Evolutionary conservation across 1,140 invertebrate genomes (phyloP), one percentile per base, ranked within the genome.

Genomic region (Zeugodacus cucurbitae): DNA sequence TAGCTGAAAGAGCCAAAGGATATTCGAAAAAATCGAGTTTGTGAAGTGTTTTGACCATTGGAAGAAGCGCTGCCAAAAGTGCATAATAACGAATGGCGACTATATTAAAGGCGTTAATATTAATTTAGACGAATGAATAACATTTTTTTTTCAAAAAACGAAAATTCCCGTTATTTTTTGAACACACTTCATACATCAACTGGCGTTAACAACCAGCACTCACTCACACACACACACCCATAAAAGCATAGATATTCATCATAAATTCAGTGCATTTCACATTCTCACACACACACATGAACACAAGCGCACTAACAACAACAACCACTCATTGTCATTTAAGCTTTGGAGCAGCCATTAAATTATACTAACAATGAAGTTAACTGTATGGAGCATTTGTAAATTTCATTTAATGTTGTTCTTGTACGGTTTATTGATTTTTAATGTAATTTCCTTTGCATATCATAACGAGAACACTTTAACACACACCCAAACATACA

Each of bases 361-460:
- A 74, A 74, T 74, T 74, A 11, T 54, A 82, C 74, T 48, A 82
- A 82, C 74, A 48, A 82, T 82, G 74, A 48, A 82, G 74, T 82
- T 74, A 74, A 74, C 67, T 32, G 44, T 48, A 5, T 1, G 74
- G 41, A 82, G 74, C 74, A 82, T 82, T 82, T 82, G 34, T 48
- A 44, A n/a, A 48, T 14, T 14, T 48, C 20, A 29, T 82, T 78
- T 44, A 20, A 29, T 82, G 41, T 48, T 82, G 74, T 82, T 70
- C 14, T 41, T 82, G 74, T 29, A 82, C 74, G 48, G 3, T 82
- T 82, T 82, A 82, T 82, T 82, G 74, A 82, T 82, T 82, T 82
- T 48, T 82, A 48, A 82, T 82, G 74, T 82, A 82, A 82, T 82
- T 82, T 82, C 74, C 41, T 82, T 82, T 82, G 74, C 74, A 82